phyloP scores from a whole-genome alignment of 2,888 invertebrate genomes.

The Sepioteuthis lessoniana region DNA sequence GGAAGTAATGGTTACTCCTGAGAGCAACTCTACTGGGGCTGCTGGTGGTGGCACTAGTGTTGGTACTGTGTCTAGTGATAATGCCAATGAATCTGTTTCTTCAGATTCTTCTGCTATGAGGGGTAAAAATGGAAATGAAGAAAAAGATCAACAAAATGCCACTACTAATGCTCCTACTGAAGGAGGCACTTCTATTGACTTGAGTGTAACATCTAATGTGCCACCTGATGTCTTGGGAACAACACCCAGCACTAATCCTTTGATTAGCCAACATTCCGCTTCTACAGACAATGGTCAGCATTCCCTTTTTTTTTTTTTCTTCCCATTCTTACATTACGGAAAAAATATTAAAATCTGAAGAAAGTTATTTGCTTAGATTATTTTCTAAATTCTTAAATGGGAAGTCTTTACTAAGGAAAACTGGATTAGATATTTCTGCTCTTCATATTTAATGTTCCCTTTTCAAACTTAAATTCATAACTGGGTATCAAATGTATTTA shows the following conservation, averaged over 20 bases:
- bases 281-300: neutral
- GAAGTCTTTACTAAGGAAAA: too few relatives aligned
- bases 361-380: too few relatives aligned
- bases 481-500: too few relatives aligned
- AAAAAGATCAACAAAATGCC: neutral
- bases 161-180: neutral
- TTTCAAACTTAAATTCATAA: too few relatives aligned
- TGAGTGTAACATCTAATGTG: slow-evolving; percentile 36
- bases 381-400: too few relatives aligned
- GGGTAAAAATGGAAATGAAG: neutral
- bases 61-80: neutral
- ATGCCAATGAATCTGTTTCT: neutral
- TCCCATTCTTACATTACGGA: neutral
- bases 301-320: neutral
- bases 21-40: slow-evolving; percentile 3
- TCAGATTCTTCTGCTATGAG: neutral
- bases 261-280: neutral
- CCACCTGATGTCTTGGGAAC: slow-evolving; percentile 34
- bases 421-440: too few relatives aligned
- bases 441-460: too few relatives aligned
- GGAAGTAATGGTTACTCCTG: slow-evolving; percentile 43
- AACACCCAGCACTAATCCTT: neutral
- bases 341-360: too few relatives aligned
- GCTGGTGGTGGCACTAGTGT: neutral
- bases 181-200: neutral